Evolutionary conservation across 2,113 vertebrate species (phyloP).

Genomic region (Protomyctophum bolini): DNA sequence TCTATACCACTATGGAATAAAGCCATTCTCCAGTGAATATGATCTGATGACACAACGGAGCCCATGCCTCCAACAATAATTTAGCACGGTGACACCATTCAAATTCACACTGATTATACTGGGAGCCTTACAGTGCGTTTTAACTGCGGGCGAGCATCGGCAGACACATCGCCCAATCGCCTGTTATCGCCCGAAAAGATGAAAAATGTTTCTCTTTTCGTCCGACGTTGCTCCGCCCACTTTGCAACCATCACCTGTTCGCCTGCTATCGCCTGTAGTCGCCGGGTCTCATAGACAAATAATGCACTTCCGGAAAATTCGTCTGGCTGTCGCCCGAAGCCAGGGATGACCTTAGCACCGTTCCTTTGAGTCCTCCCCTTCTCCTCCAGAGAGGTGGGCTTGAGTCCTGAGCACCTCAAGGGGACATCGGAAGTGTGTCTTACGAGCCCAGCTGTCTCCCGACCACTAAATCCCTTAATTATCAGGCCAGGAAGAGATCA

Average conservation of each 20-base stretch:
- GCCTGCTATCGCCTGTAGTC: no score
- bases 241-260: no score
- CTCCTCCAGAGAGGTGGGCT: constrained; percentile 51
- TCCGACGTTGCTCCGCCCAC: no score
- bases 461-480: constrained; percentile 73
- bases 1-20: not conserved
- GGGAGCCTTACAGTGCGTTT: constrained; percentile 1
- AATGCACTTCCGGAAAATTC: no score
- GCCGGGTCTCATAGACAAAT: no score
- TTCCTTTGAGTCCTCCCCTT: constrained; percentile 20
- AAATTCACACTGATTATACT: constrained; percentile 52
- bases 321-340: not conserved
- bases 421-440: constrained; percentile 54
- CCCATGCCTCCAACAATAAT: constrained; percentile 9
- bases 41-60: constrained; percentile 9
- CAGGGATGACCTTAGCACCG: constrained; percentile 41
- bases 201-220: no score
- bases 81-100: constrained; percentile 16
- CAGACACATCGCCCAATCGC: no score
- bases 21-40: constrained; percentile 6
- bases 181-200: no score
- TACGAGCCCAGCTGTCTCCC: constrained; percentile 61
- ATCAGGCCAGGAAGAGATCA: constrained; percentile 54
- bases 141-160: no score
- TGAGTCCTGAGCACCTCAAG: constrained; percentile 48